Base-by-base conservation (phyloP, 2,113 vertebrate species). In the Ancistrus triradiatus region DNA sequence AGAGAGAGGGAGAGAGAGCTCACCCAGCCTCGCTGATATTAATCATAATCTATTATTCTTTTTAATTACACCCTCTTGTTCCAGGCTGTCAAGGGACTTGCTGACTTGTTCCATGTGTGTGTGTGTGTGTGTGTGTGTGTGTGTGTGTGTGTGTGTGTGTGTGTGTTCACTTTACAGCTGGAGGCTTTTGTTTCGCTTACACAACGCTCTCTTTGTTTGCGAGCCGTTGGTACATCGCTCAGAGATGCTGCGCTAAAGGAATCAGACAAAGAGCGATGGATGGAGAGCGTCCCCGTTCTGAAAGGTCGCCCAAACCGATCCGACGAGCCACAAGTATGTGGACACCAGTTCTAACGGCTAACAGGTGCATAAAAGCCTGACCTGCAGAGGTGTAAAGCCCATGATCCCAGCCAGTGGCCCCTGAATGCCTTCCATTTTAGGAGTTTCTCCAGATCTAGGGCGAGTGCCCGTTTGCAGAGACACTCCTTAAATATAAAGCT, bases 21-120 rank as follows among this genome's bases (percentile, higher is more conserved):
- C 15, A 46, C 38, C 47, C 25, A 46, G 17, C 55, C 52, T 63
- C 40, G 59, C 50, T 61, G 44, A 52, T 52, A 75, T 75, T 72
- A 68, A 77, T 77, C 63, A 63, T 66, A 70, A 77, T 76, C 53
- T 67, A 53, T 35, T 38, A 76, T 43, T 70, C 56, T 50, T 35
- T 59, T 74, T 70, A 79, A 79, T 77, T 72, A 72, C 49, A 70
- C 66, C 66, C 74, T 49, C 51, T 48, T 50, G 46, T 73, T 63
- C 43, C 46, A 27, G 17, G 49, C 56, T 59, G 56, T 59, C 56
- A 59, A 38, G 37, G 24, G 56, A 59, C 38, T 42, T 13, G 18
- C 33, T 5, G 8, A 57, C 22, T 57, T 38, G 38, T 42, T 17
- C 60, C 3, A 17, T 38, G 44, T 19, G 48, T 63, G 31, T 27